Base-by-base conservation (phyloP, 2,113 vertebrate genomes). In the Piaya cayana region DNA sequence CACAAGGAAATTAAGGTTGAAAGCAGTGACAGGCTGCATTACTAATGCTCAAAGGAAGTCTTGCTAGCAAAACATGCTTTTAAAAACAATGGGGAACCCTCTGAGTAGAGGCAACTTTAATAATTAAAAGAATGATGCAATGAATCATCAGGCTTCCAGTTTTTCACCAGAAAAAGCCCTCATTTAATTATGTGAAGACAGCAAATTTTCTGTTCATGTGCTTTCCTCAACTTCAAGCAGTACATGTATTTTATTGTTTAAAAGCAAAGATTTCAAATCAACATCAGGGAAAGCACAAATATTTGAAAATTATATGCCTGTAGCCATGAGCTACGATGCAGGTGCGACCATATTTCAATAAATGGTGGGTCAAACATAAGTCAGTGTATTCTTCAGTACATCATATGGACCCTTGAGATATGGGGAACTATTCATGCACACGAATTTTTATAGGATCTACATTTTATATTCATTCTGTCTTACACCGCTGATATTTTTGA, bases 121-220 rank as follows among this genome's bases (percentile, higher is more conserved):
- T 1, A 6, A 45, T 5, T 11, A 36, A 1, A 20, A 12, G 42
- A 39, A 17, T 2, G 17, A 12, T 17, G 30, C 1, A 12, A 58
- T 37, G 76, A 50, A 26, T 16, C 53, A 5, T 4, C 43, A 22
- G 53, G 15, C 26, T 43, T 21, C 17, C 10, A 21, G 75, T 5
- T 36, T 27, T 53, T 42, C 15, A 2, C 4, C 69, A 50, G 69
- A 30, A 67, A 69, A 77, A 30, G 2, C 71, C 45, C 36, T 58
- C 22, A 0, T 19, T 42, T 27, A 18, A 5, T 21, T 4, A 11
- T 0, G 3, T 9, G 36, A 30, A 9, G 26, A 3, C 1, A 22
- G 8, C 3, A 8, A 15, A 69, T n/a, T 9, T 70, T 60, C 37
- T 32, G 7, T 3, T 50, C 4, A 4, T 0, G 11, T 3, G 23